A percentile compares a stretch with the other conserved stretches of the same genome.
These are phyloP conservation scores for Zapus hudsonius DNA, from an alignment of 2,113 vertebrate genomes.

Conservation along the genomic window DNA sequence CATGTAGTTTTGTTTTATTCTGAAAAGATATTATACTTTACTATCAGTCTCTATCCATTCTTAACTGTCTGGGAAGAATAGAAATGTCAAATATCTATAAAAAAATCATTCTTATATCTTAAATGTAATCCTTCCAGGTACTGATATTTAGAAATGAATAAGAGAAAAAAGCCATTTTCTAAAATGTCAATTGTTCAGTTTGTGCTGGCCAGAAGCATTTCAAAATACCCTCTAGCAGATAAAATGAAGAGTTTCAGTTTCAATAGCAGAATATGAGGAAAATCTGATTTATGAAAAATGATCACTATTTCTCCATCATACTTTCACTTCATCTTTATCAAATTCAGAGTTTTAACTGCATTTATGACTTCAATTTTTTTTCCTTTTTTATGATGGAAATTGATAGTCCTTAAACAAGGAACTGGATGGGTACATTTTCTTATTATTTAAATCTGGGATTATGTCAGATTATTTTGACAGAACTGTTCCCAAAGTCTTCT, in stretches of 20 bases:
- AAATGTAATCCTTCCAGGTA: conserved; percentile 4
- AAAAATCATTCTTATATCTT: conserved; percentile 40
- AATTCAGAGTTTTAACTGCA: neutral
- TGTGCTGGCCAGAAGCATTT: conserved; percentile 7
- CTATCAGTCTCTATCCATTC: neutral
- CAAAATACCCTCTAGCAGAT: conserved; percentile 45
- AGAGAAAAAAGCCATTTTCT: conserved; percentile 32
- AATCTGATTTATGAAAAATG: conserved; percentile 19
- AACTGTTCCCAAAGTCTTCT: neutral
- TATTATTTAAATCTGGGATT: conserved; percentile 5
- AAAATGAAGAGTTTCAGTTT: conserved; percentile 6
- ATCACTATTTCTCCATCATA: neutral
- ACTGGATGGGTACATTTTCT: neutral
- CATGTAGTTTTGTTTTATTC: conserved; percentile 30
- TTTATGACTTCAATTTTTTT: neutral
- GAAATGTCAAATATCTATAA: conserved; percentile 35
- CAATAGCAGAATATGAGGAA: neutral
- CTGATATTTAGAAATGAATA: conserved; percentile 53
- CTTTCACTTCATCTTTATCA: conserved; percentile 21
- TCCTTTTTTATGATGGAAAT: neutral
- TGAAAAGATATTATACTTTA: conserved; percentile 12
- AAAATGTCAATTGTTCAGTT: conserved; percentile 68
- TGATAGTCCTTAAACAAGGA: neutral
- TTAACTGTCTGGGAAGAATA: conserved; percentile 35
- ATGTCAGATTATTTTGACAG: neutral